Conservation (phyloP, 2,888 invertebrate genomes). For the Apamea anceps region DNA sequence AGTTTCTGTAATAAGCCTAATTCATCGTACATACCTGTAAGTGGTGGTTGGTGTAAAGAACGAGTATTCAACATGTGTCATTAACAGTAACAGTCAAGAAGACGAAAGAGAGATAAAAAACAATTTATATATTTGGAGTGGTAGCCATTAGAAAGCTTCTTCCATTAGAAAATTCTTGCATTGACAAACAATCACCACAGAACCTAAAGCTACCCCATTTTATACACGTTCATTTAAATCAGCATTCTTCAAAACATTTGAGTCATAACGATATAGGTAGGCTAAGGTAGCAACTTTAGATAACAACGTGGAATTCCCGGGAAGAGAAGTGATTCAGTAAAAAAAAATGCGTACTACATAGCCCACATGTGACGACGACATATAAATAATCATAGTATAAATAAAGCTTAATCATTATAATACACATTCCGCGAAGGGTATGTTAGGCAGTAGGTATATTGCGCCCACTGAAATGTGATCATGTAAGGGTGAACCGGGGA, state of each 20-base stretch:
- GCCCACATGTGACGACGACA: neutral
- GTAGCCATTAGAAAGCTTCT: neutral
- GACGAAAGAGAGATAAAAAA: neutral
- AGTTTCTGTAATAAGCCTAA: neutral
- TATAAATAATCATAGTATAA: slow-evolving; percentile 18
- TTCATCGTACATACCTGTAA: neutral
- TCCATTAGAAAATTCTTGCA: no score
- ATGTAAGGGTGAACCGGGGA: no score
- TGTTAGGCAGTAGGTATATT: neutral
- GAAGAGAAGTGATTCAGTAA: slow-evolving; percentile 33
- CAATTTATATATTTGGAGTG: no score
- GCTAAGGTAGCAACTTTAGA: slow-evolving; percentile 1
- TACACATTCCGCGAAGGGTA: slow-evolving; percentile 16
- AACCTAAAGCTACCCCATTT: neutral
- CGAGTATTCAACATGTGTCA: neutral
- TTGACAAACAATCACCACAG: neutral
- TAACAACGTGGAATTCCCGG: slow-evolving; percentile 9
- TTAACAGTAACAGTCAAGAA: neutral
- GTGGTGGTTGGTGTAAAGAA: neutral
- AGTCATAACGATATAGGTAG: slow-evolving; percentile 16
- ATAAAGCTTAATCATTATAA: slow-evolving; percentile 19
- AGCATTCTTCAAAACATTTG: neutral
- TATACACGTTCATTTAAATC: neutral
- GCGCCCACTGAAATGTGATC: neutral
- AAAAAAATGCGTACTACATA: slow-evolving; percentile 7